Conservation (phyloP, 2,113 vertebrate genomes). For the Atractosteus spatula region DNA sequence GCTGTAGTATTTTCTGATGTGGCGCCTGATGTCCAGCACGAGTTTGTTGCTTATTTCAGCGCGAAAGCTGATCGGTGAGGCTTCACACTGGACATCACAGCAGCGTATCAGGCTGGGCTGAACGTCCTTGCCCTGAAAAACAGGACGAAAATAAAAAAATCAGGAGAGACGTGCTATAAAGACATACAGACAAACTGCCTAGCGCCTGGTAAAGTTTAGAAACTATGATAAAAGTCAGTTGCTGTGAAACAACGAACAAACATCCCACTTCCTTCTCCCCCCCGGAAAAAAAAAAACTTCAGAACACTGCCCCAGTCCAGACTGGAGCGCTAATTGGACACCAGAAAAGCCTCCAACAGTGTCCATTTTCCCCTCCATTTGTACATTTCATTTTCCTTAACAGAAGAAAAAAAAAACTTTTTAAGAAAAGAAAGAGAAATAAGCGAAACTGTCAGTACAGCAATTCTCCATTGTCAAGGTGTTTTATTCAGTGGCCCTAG, state of each 20-base stretch:
- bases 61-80: slow-evolving; percentile 57
- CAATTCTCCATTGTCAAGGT: background rate
- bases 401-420: background rate
- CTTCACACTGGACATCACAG: slow-evolving; percentile 76
- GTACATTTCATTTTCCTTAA: background rate
- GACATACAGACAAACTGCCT: background rate
- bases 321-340: background rate
- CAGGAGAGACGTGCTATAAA: background rate
- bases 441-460: background rate
- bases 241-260: background rate
- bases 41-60: slow-evolving; percentile 85
- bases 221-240: background rate
- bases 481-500: background rate
- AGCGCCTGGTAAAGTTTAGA: background rate
- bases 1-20: slow-evolving; percentile 82
- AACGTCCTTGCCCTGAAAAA: slow-evolving; percentile 66
- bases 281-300: too few relatives aligned
- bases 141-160: slow-evolving; percentile 22
- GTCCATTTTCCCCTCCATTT: background rate
- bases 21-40: slow-evolving; percentile 79
- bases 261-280: background rate
- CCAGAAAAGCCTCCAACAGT: background rate
- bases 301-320: background rate
- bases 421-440: background rate
- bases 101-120: slow-evolving; percentile 82